phyloP scores from a whole-genome alignment of 2,888 invertebrate genomes.

The Plemyria rubiginata region DNA sequence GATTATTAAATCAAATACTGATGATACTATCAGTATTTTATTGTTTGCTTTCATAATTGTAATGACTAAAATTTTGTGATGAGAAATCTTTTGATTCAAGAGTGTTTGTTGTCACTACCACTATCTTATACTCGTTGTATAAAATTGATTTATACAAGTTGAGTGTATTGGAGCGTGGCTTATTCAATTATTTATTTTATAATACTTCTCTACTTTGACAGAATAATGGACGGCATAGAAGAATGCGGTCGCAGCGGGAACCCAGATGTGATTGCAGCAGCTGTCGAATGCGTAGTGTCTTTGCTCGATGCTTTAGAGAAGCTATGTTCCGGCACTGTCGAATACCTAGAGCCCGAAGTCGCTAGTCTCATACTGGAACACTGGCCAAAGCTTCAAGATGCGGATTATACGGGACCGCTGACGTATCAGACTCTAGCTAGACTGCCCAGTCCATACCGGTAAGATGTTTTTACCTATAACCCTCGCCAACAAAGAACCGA shows the following conservation, averaged over 20 bases:
- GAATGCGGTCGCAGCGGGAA: constrained; percentile 94
- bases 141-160: too few species aligned
- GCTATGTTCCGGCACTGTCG: constrained; percentile 89
- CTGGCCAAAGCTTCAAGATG: constrained; percentile 88
- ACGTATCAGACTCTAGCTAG: constrained; percentile 94
- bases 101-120: too few species aligned
- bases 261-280: constrained; percentile 90
- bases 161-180: too few species aligned
- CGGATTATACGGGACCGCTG: constrained; percentile 93
- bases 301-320: constrained; percentile 93
- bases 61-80: too few species aligned
- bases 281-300: constrained; percentile 93
- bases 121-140: too few species aligned
- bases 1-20: too few species aligned
- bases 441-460: constrained; percentile 92
- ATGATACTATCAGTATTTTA: not conserved
- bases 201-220: constrained; percentile 39
- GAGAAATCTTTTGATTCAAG: too few species aligned
- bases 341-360: constrained; percentile 62
- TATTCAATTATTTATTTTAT: too few species aligned
- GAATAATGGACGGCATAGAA: constrained; percentile 96
- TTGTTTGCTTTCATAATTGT: too few species aligned
- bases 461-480: constrained; percentile 31
- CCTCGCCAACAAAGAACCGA: too few species aligned
- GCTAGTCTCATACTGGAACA: constrained; percentile 85